A percentile compares a stretch with the other conserved stretches of the same genome.
These are phyloP conservation scores for Anolis sagrei DNA, from an alignment of 2,113 vertebrate genomes.

Conservation along the genomic window DNA sequence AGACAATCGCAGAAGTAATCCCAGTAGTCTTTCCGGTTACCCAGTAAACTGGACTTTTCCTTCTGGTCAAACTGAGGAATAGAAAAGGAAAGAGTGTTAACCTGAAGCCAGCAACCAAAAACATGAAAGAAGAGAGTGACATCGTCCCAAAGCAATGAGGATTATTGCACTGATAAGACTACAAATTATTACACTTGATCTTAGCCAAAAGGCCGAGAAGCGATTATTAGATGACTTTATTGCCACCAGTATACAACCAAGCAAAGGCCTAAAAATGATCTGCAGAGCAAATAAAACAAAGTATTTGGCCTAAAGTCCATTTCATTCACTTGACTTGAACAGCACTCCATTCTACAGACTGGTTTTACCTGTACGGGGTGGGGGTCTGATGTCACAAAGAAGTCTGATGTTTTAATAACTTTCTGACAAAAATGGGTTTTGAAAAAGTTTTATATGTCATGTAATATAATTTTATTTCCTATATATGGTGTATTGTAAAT, in stretches of 20 bases:
- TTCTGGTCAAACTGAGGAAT: slow-evolving; percentile 92
- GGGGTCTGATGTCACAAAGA: no score
- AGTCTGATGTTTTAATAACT: no score
- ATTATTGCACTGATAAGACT: neutral
- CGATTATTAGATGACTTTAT: neutral
- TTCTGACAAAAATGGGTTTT: no score
- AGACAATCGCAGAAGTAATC: slow-evolving; percentile 97
- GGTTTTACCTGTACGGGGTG: neutral
- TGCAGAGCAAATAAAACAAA: neutral
- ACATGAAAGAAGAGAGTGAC: neutral
- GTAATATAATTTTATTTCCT: no score
- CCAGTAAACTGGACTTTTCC: slow-evolving; percentile 90
- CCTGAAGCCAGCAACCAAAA: neutral
- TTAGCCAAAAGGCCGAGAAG: no score
- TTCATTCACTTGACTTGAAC: neutral
- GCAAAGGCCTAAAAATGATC: neutral
- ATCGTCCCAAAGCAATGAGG: neutral
- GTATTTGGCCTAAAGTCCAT: neutral
- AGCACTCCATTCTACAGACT: neutral
- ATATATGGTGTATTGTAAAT: no score
- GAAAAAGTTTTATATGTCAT: no score
- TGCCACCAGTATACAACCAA: neutral
- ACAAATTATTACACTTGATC: no score
- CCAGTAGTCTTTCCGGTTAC: slow-evolving; percentile 96
- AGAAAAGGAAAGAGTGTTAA: slow-evolving; percentile 33